Conservation (phyloP, 2,797 vertebrate species). For the Sebastolobus alascanus region DNA sequence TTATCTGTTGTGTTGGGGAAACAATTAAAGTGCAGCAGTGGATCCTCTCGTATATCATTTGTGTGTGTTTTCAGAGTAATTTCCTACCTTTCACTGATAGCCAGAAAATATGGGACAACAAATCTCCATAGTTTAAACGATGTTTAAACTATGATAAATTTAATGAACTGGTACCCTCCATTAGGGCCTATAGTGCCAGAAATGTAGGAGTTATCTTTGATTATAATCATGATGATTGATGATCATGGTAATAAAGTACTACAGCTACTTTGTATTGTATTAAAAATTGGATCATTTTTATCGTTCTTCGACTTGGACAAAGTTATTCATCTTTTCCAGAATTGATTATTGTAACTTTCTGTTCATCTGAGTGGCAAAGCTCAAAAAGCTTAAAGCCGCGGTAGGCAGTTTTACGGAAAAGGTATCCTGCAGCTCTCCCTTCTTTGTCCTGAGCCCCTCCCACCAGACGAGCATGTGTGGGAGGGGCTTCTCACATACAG, state of each 20-base stretch:
- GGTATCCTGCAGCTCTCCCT: no score
- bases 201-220: not conserved
- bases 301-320: not conserved
- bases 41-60: not conserved
- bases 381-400: not conserved
- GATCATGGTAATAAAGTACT: not conserved
- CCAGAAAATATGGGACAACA: not conserved
- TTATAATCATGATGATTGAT: not conserved
- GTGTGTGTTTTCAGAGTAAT: not conserved
- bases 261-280: not conserved
- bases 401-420: no score
- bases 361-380: not conserved
- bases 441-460: no score
- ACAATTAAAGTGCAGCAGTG: not conserved
- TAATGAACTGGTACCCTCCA: not conserved
- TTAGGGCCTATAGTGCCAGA: not conserved
- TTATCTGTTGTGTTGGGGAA: not conserved
- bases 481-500: no score
- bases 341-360: not conserved
- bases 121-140: not conserved
- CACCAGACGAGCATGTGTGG: no score
- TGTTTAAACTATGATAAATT: not conserved
- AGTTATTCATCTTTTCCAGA: not conserved
- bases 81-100: not conserved
- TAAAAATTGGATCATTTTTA: fast-evolving